Percentiles rank a stretch among this genome's conserved stretches.
phyloP scores from a whole-genome alignment of 2,888 invertebrate genomes.

The Synanthedon tipuliformis region DNA sequence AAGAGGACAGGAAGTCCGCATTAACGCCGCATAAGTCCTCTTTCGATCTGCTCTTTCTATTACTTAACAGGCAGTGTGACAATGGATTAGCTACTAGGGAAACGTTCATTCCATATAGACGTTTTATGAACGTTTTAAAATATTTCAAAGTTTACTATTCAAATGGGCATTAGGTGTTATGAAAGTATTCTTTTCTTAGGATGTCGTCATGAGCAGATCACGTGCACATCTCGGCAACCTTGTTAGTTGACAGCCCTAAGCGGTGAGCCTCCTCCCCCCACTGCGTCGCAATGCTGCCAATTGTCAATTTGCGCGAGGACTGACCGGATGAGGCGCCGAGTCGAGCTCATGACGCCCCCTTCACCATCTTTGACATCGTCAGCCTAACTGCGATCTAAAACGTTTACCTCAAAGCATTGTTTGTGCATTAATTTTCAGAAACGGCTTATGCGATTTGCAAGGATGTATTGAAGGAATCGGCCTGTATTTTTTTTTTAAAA shows the following conservation, averaged over 20 bases:
- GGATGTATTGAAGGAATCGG: too few species aligned
- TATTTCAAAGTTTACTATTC: too few species aligned
- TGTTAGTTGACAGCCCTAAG: conserved; percentile 47
- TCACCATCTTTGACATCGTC: conserved; percentile 40
- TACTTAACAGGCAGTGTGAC: conserved; percentile 1
- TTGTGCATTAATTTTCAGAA: not conserved
- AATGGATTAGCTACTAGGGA: not conserved
- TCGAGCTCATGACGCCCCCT: conserved; percentile 52
- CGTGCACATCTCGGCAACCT: conserved; percentile 37
- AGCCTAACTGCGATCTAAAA: conserved; percentile 27
- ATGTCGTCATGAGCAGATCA: conserved; percentile 18
- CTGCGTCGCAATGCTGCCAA: conserved; percentile 29
- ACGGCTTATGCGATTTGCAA: too few species aligned
- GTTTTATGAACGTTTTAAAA: too few species aligned
- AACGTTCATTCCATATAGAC: not conserved
- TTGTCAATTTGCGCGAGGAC: conserved; percentile 59
- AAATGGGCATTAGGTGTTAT: too few species aligned
- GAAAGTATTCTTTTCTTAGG: too few species aligned
- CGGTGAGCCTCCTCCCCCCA: conserved; percentile 8
- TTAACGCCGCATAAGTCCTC: conserved; percentile 43
- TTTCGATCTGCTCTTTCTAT: conserved; percentile 38
- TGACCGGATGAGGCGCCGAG: conserved; percentile 62
- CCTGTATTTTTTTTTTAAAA: too few species aligned
- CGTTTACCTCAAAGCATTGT: conserved; percentile 15
- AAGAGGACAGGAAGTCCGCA: conserved; percentile 59